Evolutionary conservation across 2,888 invertebrate species (phyloP), one percentile per base, ranked within the genome.

Genomic region (Acutogordius australiensis): DNA sequence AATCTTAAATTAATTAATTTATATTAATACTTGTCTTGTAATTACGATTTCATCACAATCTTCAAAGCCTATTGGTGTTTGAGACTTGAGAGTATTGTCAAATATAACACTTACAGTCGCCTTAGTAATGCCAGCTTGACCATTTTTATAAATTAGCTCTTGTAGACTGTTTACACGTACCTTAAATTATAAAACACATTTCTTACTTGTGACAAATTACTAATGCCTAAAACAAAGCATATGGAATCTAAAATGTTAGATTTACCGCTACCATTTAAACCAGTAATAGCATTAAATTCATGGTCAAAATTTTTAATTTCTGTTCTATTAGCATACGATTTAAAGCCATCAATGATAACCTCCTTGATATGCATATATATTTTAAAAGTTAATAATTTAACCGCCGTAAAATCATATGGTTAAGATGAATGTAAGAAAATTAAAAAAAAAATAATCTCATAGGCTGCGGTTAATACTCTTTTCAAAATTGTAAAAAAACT

Each of bases 221-320:
- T 80, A 60, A 97, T 90, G 60, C 97, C 97, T 28, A 97, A 74
- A 4, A 97, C 82, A 71, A 97, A 99, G 71, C 94, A 97, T 71
- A 97, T 91, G 0, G 87, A 80, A 74, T 97, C 97, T 62, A 97
- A 76, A 68, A 97, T 84, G 68, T 94, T 94, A 0, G 90, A 91
- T 73, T 94, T 94, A 37, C 94, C 94, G 64, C 85, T 87, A 2
- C 94, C 94, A 72, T 97, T 97, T 57, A 94, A 74, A 1, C 94
- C 97, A 18, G 94, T 94, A 61, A 97, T 94, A 1, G 94, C 97
- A 67, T 94, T 97, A 70, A 97, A 97, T 70, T 84, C 79, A 0
- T 78, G 78, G 74, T 97, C 94, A 69, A 97, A 94, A 1, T 82
- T 84, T 63, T 79, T 80, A 60, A 97, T 79, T 73, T 86, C 86